phyloP scores from a whole-genome alignment of 92 coral and sea anemone genomes.

The Actinostola sp. region DNA sequence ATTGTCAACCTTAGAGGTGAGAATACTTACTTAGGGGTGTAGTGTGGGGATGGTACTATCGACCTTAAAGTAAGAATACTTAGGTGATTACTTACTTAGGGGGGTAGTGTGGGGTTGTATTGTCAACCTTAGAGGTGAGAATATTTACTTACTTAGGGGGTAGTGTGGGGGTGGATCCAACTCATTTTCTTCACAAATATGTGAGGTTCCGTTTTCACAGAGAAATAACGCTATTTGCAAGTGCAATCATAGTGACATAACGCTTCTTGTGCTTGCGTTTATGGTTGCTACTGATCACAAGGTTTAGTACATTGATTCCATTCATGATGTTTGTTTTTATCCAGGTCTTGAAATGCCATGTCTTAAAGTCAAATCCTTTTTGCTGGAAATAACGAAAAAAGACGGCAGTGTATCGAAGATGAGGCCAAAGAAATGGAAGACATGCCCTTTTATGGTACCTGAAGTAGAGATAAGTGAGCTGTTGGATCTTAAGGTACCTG shows the following conservation, averaged over 20 bases:
- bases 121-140: too few relatives aligned
- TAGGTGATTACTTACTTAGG: not conserved
- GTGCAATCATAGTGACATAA: too few relatives aligned
- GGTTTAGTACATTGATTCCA: too few relatives aligned
- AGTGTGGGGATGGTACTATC: slow-evolving; percentile 74
- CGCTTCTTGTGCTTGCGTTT: too few relatives aligned
- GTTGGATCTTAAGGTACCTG: slow-evolving; percentile 21
- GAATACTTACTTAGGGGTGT: too few relatives aligned
- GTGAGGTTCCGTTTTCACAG: too few relatives aligned
- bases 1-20: too few relatives aligned
- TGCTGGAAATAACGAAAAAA: slow-evolving; percentile 41
- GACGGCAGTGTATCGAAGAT: not conserved
- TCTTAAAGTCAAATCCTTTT: slow-evolving; percentile 73
- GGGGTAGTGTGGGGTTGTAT: slow-evolving; percentile 10
- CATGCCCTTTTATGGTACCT: slow-evolving; percentile 64
- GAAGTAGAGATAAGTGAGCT: slow-evolving; percentile 58
- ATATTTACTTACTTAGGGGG: too few relatives aligned
- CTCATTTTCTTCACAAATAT: too few relatives aligned
- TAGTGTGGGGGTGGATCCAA: not conserved
- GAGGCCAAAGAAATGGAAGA: slow-evolving; percentile 75
- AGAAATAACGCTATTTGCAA: too few relatives aligned
- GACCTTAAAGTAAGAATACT: slow-evolving; percentile 31
- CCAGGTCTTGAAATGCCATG: slow-evolving; percentile 69
- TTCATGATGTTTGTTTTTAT: not conserved
- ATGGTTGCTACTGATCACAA: too few relatives aligned